Evolutionary conservation across 2,888 invertebrate species (phyloP), one percentile per base, ranked within the genome.

Genomic region (Drosophila longiperda): DNA sequence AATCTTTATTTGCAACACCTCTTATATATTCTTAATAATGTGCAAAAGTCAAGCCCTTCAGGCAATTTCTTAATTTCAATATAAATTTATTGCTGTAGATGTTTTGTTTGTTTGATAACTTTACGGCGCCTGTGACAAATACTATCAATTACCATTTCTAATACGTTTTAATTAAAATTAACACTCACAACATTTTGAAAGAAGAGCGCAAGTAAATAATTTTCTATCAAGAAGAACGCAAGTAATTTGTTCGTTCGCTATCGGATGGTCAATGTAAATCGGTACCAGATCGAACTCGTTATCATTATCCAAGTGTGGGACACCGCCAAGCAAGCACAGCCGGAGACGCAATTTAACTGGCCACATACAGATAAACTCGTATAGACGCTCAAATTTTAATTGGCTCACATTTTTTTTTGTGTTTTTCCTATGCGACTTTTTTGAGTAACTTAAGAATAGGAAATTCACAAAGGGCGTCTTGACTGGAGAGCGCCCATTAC

Each of bases 221-320:
- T 89, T 84, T 89, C 83, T 87, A 87, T 87, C 83, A 89, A 81
- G 65, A 50, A 63, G 36, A 75, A 66, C 54, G 54, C 55, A 53
- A 78, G 60, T 29, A 11, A 17, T 53, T 17, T 15, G 15, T 15
- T 45, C 15, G 45, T 23, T 26, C 15, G 45, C 23, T 64, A 42
- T 26, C 15, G 40, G 32, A 20, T 33, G 62, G 17, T 23, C 17
- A 48, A 57, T 60, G 78, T 78, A 86, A 83, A 84, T 84, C 85
- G 78, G 64, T 82, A 75, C 87, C 85, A 87, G 87, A 89, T 89
- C 78, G 73, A 87, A 87, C 87, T 77, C 68, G 87, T 80, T 89
- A 83, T 87, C 77, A 77, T 87, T 86, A 86, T 86, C 85, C 83
- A 82, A 83, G 75, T 63, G 68, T 54, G 69, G 66, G 68, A 45